Evolutionary conservation across 2,888 invertebrate species (phyloP).

Genomic region (Ecliptopera silaceata): DNA sequence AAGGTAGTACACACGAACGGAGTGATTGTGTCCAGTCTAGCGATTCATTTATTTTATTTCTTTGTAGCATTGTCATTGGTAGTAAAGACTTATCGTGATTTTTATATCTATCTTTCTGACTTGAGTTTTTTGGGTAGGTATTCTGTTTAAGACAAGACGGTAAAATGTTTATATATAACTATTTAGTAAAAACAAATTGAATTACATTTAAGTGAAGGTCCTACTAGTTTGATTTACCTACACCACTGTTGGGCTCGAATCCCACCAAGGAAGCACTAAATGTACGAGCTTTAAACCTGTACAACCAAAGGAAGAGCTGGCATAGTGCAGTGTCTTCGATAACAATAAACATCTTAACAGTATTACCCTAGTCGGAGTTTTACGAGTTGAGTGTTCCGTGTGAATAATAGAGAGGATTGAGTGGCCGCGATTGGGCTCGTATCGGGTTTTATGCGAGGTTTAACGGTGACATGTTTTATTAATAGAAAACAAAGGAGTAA

Average conservation of each 20-base stretch:
- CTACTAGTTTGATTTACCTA: too few species aligned
- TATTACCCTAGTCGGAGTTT: neutral
- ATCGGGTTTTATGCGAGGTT: neutral
- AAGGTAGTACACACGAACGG: neutral
- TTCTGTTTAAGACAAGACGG: too few species aligned
- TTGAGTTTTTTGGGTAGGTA: too few species aligned
- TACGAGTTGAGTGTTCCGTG: conserved; percentile 11
- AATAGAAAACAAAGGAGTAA: neutral
- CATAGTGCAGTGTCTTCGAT: neutral
- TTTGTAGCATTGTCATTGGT: neutral
- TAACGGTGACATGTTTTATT: neutral
- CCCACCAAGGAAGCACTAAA: too few species aligned
- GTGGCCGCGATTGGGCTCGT: conserved; percentile 1
- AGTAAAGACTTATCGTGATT: too few species aligned
- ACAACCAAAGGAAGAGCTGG: too few species aligned
- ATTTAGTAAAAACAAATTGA: too few species aligned
- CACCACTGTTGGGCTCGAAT: too few species aligned
- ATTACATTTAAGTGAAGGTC: too few species aligned
- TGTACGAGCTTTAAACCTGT: too few species aligned
- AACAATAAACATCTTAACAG: conserved; percentile 6
- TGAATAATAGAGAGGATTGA: conserved; percentile 17
- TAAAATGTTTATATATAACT: too few species aligned
- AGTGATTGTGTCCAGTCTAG: neutral
- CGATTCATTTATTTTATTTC: neutral
- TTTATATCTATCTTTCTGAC: too few species aligned